These are phyloP conservation scores for Halesus radiatus DNA, from an alignment of 1,140 invertebrate species.

Conservation along the genomic window DNA sequence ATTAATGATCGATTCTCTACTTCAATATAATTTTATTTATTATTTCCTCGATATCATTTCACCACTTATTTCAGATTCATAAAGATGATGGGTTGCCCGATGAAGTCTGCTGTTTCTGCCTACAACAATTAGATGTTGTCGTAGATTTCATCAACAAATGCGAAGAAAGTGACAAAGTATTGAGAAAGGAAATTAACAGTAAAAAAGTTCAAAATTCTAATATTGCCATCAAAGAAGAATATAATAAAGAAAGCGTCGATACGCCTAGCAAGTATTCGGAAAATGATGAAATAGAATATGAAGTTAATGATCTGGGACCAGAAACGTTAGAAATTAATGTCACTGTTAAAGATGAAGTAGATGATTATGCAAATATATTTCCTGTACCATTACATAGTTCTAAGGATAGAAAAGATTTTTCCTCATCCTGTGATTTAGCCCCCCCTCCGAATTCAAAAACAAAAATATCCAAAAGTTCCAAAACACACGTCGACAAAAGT, in stretches of 20 bases:
- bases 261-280: neutral
- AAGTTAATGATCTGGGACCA: neutral
- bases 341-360: neutral
- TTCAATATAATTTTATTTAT: neutral
- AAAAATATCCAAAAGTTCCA: neutral
- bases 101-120: constrained; percentile 21
- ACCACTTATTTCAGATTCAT: constrained; percentile 2
- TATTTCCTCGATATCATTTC: neutral
- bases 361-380: neutral
- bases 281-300: neutral
- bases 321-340: neutral
- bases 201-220: neutral
- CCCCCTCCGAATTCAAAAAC: neutral
- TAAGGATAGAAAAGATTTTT: neutral
- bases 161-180: constrained; percentile 49
- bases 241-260: neutral
- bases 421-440: neutral
- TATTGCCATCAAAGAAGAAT: neutral
- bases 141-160: constrained; percentile 38
- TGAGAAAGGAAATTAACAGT: constrained; percentile 4
- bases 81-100: constrained; percentile 42
- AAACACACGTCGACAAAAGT: neutral
- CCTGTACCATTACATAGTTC: neutral
- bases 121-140: constrained; percentile 6
- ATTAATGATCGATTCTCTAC: neutral